Conservation (phyloP, 2,113 vertebrate genomes). For the Nothobranchius kuhntae region DNA sequence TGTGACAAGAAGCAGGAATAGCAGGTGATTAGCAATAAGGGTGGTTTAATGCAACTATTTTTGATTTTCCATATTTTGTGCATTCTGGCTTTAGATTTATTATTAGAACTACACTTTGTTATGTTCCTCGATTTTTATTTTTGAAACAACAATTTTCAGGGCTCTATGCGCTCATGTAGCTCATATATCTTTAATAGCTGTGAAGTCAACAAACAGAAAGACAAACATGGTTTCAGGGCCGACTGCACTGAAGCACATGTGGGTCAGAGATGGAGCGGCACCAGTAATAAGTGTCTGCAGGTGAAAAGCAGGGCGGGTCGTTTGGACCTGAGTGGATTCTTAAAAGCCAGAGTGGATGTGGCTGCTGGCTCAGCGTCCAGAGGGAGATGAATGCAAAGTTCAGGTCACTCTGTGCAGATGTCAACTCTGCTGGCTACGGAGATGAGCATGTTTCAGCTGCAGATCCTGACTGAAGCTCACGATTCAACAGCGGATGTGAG, state of each 20-base stretch:
- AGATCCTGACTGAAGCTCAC: slow-evolving; percentile 2
- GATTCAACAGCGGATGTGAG: background rate
- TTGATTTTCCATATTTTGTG: no score
- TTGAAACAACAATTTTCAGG: no score
- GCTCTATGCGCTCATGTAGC: no score
- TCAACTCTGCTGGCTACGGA: background rate
- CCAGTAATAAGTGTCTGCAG: slow-evolving; percentile 33
- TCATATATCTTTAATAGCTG: no score
- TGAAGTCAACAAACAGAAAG: background rate
- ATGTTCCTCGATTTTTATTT: no score
- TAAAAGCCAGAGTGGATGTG: slow-evolving; percentile 46
- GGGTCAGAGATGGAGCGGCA: slow-evolving; percentile 1
- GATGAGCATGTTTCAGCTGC: background rate
- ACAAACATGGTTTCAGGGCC: background rate
- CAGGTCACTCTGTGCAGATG: slow-evolving; percentile 21
- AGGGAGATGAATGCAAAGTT: slow-evolving; percentile 54
- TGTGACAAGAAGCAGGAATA: no score
- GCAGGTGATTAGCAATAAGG: no score
- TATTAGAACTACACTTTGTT: no score
- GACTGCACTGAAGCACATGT: background rate
- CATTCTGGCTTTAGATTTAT: no score
- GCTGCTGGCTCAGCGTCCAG: slow-evolving; percentile 31
- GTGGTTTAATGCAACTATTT: no score
- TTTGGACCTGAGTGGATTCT: slow-evolving; percentile 25
- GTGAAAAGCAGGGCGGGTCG: slow-evolving; percentile 13